Conservation (phyloP, 2,888 invertebrate genomes). For the Cylindroiulus punctatus region DNA sequence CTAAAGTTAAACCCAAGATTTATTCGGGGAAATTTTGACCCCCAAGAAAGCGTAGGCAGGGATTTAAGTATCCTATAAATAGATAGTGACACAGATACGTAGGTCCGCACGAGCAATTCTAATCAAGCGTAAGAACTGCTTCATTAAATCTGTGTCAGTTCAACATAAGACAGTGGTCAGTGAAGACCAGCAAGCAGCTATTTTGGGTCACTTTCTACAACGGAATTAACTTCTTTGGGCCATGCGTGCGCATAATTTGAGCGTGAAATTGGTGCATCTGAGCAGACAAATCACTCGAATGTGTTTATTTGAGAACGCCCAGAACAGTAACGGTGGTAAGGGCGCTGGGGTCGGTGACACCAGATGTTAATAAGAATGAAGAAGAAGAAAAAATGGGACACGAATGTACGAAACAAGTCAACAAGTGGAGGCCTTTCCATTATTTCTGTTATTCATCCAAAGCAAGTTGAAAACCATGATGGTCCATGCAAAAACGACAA, state of each 20-base stretch:
- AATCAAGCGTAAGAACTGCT: not conserved
- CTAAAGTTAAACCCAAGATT: not conserved
- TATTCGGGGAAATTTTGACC: not conserved
- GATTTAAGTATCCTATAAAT: not conserved
- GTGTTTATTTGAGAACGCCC: too few species aligned
- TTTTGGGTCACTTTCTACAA: constrained; percentile 8
- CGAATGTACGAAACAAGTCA: too few species aligned
- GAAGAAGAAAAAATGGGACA: too few species aligned
- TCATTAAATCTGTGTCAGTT: not conserved
- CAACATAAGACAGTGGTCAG: not conserved
- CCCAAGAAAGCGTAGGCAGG: not conserved
- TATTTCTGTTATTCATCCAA: too few species aligned
- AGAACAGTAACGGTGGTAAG: too few species aligned
- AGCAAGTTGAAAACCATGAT: too few species aligned
- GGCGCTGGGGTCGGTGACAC: too few species aligned
- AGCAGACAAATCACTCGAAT: too few species aligned
- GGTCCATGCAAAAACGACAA: too few species aligned
- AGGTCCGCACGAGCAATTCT: not conserved
- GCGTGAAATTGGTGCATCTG: not conserved
- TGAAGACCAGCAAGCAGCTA: not conserved
- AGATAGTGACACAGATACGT: not conserved
- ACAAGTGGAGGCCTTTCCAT: too few species aligned
- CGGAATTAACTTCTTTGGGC: not conserved
- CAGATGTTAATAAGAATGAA: too few species aligned
- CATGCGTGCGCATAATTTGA: not conserved